phyloP scores from a whole-genome alignment of 2,888 invertebrate species.

The Eurois occulta region DNA sequence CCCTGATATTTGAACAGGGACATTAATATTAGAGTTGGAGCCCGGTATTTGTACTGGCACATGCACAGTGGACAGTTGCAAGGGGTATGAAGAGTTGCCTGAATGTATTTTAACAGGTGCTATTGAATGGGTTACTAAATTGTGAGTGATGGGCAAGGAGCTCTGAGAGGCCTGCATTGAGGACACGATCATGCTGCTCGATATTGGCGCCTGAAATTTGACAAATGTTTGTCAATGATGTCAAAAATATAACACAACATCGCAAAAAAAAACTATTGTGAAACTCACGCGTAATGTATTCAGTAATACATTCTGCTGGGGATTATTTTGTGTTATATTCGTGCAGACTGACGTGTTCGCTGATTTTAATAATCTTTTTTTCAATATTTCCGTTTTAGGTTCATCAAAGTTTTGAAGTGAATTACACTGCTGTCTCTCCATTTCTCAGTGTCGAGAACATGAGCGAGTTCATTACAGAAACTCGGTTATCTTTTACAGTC shows the following conservation, averaged over 20 bases:
- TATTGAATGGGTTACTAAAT: constrained; percentile 86
- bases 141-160: constrained; percentile 86
- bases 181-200: constrained; percentile 89
- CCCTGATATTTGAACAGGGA: constrained; percentile 86
- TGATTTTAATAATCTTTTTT: constrained; percentile 88
- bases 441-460: constrained; percentile 83
- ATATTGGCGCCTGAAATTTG: constrained; percentile 87
- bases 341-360: constrained; percentile 77
- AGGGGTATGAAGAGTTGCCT: constrained; percentile 83
- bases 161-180: constrained; percentile 87
- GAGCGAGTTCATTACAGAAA: constrained; percentile 84
- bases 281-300: constrained; percentile 88
- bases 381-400: constrained; percentile 88
- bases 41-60: constrained; percentile 88
- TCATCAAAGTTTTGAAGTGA: constrained; percentile 90
- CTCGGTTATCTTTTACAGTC: constrained; percentile 83
- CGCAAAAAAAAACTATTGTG: constrained; percentile 61
- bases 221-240: constrained; percentile 77
- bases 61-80: constrained; percentile 87
- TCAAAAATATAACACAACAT: constrained; percentile 68
- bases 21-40: constrained; percentile 86
- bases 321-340: constrained; percentile 80
- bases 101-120: constrained; percentile 87
- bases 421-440: constrained; percentile 89
- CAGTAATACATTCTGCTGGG: constrained; percentile 87